Evolutionary conservation across 2,113 vertebrate species (phyloP), one percentile per base, ranked within the genome.

Genomic region (Xyliphius kryptos): DNA sequence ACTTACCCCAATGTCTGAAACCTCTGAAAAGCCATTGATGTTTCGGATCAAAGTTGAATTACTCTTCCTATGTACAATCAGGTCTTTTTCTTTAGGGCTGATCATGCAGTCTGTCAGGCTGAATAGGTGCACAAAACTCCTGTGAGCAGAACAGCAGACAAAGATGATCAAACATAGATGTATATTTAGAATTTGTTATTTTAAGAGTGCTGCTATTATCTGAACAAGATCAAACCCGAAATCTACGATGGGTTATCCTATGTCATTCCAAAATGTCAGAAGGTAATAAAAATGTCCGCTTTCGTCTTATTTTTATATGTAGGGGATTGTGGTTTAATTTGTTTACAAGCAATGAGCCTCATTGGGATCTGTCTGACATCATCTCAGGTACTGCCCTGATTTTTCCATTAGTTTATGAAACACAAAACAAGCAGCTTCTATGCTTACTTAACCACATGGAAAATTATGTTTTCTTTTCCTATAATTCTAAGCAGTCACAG

Each of bases 331-430:
- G 44, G 26, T 17, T 36, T 9, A 32, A n/a, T 37, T 48, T 17
- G 47, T 48, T n/a, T n/a, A n/a, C n/a, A n/a, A n/a, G n/a, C n/a
- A 17, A 14, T 37, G 17, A 50, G 14, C 47, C 20, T 61, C n/a
- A 36, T 21, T 17, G 26, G 43, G 13, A 6, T 15, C 40, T 47
- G 61, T 26, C 48, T 52, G n/a, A n/a, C n/a, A n/a, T n/a, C n/a
- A n/a, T n/a, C n/a, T n/a, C n/a, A n/a, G n/a, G n/a, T n/a, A n/a
- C n/a, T n/a, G n/a, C n/a, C 50, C 43, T 56, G 56, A 21, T 36
- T 6, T 17, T 6, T 68, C 68, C 32, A 80, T 86, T 84, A 83
- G 74, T 72, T 80, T 81, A 80, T 84, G 80, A 81, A 78, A 47
- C 22, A 38, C 56, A 56, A 67, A 75, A 76, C 70, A 79, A 74